These are phyloP conservation scores for Rallus crepitans DNA, from an alignment of 2,797 vertebrate genomes.

Conservation along the genomic window DNA sequence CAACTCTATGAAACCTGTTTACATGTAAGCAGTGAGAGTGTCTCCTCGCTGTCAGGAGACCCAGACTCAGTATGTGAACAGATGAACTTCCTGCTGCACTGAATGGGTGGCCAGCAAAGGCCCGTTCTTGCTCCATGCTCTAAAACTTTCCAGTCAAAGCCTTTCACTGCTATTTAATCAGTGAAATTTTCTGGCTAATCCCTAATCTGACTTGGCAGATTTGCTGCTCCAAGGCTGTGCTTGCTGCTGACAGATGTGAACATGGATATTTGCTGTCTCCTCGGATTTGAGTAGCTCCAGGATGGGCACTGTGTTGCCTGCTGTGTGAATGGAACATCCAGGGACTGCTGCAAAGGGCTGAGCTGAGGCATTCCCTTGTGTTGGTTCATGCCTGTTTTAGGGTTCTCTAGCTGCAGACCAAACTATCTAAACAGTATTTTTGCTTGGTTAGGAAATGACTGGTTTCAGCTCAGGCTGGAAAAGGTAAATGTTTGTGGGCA, in stretches of 20 bases:
- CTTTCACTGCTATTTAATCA: not conserved
- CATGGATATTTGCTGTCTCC: not conserved
- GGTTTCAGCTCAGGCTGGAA: not conserved
- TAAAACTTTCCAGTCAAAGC: not conserved
- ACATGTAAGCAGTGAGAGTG: not conserved
- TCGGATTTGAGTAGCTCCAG: not conserved
- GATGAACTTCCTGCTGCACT: not conserved
- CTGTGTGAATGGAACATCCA: not conserved
- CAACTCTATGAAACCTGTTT: not conserved
- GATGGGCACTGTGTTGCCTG: not conserved
- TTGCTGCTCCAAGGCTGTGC: not conserved
- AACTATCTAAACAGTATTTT: not conserved
- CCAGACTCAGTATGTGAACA: not conserved
- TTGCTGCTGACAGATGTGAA: conserved; percentile 23
- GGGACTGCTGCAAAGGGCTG: not conserved
- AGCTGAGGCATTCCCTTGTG: not conserved
- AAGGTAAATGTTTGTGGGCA: conserved; percentile 1
- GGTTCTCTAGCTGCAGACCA: not conserved
- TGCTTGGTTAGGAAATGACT: not conserved
- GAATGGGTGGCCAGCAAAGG: not conserved
- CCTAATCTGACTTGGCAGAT: not conserved
- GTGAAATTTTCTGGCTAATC: not conserved
- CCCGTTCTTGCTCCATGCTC: not conserved
- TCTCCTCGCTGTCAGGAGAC: not conserved
- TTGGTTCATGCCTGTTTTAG: not conserved